Base-by-base conservation (phyloP, 2,888 invertebrate genomes). In the Ormyrus labotus region DNA sequence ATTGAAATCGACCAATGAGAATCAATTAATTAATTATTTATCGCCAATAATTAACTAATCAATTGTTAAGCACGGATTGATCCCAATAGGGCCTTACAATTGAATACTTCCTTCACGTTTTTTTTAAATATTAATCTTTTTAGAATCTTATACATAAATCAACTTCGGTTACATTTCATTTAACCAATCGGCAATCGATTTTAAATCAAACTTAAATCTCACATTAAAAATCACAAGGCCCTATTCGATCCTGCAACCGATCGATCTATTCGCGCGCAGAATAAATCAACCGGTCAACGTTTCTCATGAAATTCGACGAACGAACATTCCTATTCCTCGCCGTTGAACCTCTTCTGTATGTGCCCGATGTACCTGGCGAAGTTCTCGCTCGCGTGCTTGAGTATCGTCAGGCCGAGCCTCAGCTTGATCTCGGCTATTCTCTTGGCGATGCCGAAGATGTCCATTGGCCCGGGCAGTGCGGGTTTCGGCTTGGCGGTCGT, bases 401-500 rank as follows among this genome's bases (percentile, higher is more conserved):
- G 88, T 81, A 96, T 92, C 78, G 94, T 94, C 74, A 95, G 88
- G 0, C 95, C 95, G 65, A 95, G 89, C 85, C 93, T 92, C 51
- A 95, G 91, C 89, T 95, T 95, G 74, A 95, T 92, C 86, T 95
- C 94, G 2, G 95, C 92, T 58, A 95, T 89, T 84, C 93, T 93
- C 86, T 92, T 93, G 19, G 95, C 87, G 78, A 95, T 92, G 11
- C 92, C 92, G 72, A 94, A 91, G 77, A 95, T 81, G 76, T 87
- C 87, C 61, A 89, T 87, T 45, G 85, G 84, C 6, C 84, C 83
- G 0, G 48, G 10, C 53, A 81, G 82, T 19, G 63, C 61, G 6
- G 67, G 71, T n/a, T 63, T 64, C 78, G 61, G 85, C 78, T 85
- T 83, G 51, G 84, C 83, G 5, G 85, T 84, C 4, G 85, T 81